A percentile compares a stretch with the other conserved stretches of the same genome.
These are phyloP conservation scores for Hydropotes inermis DNA, from an alignment of 2,113 vertebrate genomes.

Conservation along the genomic window DNA sequence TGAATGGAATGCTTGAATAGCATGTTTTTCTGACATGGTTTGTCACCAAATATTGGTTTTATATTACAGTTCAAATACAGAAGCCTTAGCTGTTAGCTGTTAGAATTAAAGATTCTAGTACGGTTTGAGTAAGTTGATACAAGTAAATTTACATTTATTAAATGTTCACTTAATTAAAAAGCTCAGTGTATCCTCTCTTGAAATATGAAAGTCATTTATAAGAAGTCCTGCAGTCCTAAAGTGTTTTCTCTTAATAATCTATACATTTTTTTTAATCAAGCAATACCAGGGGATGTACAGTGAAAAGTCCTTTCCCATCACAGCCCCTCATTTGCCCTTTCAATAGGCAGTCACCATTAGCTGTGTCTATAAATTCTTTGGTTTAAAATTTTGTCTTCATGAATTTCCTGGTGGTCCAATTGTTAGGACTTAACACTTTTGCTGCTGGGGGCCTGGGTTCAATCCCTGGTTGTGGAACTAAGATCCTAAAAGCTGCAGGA, in stretches of 20 bases:
- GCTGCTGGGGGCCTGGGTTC: not conserved
- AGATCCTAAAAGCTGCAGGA: not conserved
- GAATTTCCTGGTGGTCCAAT: fast-evolving
- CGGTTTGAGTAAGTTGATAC: not conserved
- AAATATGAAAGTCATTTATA: not conserved
- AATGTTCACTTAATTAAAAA: not conserved
- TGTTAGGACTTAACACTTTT: not conserved
- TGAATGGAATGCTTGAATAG: not conserved
- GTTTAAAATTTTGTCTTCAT: not conserved
- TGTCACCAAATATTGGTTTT: not conserved
- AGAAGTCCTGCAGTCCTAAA: not conserved
- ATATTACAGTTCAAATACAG: not conserved
- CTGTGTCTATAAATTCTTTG: not conserved
- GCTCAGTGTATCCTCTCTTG: not conserved
- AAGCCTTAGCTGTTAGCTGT: not conserved
- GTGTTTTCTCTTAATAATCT: not conserved
- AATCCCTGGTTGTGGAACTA: not conserved
- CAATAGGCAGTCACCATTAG: not conserved
- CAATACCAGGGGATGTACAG: no score
- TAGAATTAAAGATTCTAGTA: not conserved
- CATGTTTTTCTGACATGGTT: not conserved
- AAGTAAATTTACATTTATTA: not conserved
- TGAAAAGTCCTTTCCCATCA: not conserved
- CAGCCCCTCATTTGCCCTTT: not conserved
- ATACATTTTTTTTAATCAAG: not conserved